Evolutionary conservation across 2,888 invertebrate genomes (phyloP).

Genomic region (Drosophila sordidapex): DNA sequence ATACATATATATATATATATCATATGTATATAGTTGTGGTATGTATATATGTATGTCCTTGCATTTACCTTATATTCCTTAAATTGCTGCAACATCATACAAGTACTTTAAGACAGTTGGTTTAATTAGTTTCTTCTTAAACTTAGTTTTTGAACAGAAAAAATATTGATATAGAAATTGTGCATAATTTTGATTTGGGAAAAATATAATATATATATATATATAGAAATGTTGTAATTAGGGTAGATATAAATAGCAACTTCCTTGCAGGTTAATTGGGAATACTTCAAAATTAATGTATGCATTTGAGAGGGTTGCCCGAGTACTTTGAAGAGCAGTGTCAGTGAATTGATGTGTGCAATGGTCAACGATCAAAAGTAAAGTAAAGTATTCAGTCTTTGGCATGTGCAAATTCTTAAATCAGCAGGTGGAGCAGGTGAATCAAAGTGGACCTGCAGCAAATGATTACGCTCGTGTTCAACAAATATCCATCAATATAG

Average conservation of each 20-base stretch:
- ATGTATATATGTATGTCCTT: neutral
- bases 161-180: neutral
- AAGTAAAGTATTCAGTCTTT: neutral
- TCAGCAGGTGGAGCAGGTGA: neutral
- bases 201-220: too few relatives aligned
- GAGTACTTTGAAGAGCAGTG: neutral
- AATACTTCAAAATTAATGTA: neutral
- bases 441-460: neutral
- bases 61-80: neutral
- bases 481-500: neutral
- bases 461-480: neutral
- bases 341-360: neutral
- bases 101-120: neutral
- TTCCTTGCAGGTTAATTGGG: neutral
- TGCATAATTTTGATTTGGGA: neutral
- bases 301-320: neutral
- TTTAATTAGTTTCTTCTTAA: neutral
- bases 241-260: neutral
- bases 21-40: neutral
- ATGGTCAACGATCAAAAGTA: neutral
- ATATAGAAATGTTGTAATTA: neutral
- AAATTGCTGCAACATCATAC: neutral
- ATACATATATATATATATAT: slow-evolving; percentile 12
- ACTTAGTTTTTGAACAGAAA: neutral
- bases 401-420: neutral